These are phyloP conservation scores for Crotalus helleri DNA, from an alignment of 2,113 vertebrate species.

Conservation along the genomic window DNA sequence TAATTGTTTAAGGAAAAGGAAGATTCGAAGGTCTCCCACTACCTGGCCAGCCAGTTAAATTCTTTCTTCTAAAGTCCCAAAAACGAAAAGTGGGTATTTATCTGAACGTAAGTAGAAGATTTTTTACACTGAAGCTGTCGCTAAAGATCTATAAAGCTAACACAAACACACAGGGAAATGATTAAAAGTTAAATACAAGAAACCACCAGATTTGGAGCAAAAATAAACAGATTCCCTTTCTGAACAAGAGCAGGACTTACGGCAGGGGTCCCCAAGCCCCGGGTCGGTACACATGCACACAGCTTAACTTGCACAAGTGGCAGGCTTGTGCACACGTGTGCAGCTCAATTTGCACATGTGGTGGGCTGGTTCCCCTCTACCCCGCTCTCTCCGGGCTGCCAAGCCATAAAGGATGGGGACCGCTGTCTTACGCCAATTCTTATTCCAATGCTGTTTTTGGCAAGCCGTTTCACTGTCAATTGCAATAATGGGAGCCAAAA, in stretches of 20 bases:
- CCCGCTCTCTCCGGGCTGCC: no score
- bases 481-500: constrained; percentile 68
- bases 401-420: no score
- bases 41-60: background rate
- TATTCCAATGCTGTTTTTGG: constrained; percentile 68
- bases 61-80: background rate
- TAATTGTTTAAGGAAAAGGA: no score
- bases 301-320: no score
- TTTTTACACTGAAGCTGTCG: background rate
- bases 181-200: no score
- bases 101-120: background rate
- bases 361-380: no score
- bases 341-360: no score
- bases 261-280: no score
- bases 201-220: background rate
- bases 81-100: background rate
- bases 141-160: no score
- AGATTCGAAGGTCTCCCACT: background rate
- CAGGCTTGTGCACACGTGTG: no score
- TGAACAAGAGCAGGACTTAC: background rate
- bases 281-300: no score
- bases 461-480: constrained; percentile 48
- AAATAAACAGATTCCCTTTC: background rate
- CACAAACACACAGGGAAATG: background rate
- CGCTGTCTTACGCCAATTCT: background rate